Conservation (phyloP, 2,113 vertebrate species). For the Pheucticus melanocephalus region DNA sequence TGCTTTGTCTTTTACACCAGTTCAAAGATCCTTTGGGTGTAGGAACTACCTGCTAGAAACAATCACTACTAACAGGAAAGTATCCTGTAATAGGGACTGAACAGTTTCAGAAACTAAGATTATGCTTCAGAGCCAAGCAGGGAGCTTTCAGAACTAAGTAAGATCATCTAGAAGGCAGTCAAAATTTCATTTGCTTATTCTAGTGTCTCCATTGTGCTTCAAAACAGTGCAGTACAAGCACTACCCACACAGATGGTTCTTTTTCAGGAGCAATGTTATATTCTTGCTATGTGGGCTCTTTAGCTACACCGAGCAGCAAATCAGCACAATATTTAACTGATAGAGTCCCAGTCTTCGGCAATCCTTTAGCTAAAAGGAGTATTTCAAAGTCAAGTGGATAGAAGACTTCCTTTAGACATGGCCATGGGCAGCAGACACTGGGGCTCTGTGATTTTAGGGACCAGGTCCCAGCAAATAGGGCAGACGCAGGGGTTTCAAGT, state of each 20-base stretch:
- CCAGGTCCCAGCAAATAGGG: background rate
- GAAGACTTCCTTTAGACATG: background rate
- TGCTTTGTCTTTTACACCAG: background rate
- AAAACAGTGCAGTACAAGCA: background rate
- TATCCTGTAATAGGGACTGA: background rate
- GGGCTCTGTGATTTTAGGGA: background rate
- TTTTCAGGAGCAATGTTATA: fast-evolving
- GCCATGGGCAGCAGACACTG: background rate
- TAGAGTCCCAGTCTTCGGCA: background rate
- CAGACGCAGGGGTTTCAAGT: background rate
- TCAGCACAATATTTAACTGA: background rate
- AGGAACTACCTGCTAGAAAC: background rate
- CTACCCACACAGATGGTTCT: background rate
- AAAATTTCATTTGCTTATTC: background rate
- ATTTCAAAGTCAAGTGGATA: background rate
- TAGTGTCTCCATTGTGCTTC: background rate
- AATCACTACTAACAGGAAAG: background rate
- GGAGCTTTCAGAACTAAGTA: background rate
- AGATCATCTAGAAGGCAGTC: background rate
- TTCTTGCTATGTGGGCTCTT: background rate
- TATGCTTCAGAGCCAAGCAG: background rate
- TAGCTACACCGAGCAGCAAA: background rate
- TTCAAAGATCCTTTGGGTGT: background rate
- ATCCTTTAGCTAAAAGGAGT: background rate
- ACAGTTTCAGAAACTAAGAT: background rate